These are phyloP conservation scores for Delphinapterus leucas DNA, from an alignment of 2,113 vertebrate genomes.

Conservation along the genomic window DNA sequence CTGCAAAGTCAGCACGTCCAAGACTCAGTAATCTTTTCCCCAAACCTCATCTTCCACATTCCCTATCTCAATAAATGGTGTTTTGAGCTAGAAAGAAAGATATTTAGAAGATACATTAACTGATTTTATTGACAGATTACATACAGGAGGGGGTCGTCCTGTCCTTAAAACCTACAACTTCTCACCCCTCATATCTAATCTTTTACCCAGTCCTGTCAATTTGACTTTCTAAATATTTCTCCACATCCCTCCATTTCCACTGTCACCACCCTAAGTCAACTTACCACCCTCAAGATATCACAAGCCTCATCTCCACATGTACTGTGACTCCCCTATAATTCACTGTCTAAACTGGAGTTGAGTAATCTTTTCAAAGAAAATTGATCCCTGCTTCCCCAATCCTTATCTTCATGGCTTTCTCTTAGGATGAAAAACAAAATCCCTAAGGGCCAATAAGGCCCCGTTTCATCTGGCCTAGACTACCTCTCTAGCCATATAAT, in stretches of 20 bases:
- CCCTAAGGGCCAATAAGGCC: not conserved
- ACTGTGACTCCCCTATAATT: not conserved
- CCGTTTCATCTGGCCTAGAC: not conserved
- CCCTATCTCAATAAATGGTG: not conserved
- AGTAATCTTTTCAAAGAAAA: not conserved
- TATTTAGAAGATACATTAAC: not conserved
- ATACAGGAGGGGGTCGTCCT: not conserved
- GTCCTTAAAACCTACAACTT: not conserved
- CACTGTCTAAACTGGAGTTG: not conserved
- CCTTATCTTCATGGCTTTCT: not conserved
- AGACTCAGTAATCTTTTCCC: not conserved
- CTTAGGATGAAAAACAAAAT: not conserved
- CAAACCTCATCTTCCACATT: not conserved
- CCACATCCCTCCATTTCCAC: not conserved
- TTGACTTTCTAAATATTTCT: not conserved
- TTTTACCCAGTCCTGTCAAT: not conserved
- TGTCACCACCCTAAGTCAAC: not conserved
- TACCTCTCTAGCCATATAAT: not conserved
- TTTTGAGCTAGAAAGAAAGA: not conserved
- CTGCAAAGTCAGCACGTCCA: not conserved
- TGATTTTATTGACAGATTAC: not conserved
- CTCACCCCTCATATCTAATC: not conserved
- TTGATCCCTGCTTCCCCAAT: not conserved
- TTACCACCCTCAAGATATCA: not conserved
- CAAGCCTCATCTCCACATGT: not conserved